phyloP scores from a whole-genome alignment of 2,113 vertebrate genomes.

The Sisor rabdophorus region DNA sequence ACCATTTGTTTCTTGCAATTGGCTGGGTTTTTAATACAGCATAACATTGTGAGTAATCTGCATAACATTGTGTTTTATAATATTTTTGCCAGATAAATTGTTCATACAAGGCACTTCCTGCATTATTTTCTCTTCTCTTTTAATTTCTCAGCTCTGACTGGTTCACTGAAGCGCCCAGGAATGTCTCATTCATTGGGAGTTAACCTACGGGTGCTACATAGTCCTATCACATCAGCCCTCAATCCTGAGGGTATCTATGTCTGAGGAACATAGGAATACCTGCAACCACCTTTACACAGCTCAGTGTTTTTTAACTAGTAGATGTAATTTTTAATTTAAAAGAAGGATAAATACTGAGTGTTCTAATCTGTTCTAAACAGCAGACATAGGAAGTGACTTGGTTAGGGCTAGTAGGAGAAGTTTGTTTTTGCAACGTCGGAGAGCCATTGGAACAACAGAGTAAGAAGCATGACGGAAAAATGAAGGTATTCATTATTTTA shows the following conservation, averaged over 20 bases:
- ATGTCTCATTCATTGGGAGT: slow-evolving; percentile 77
- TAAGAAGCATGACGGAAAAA: slow-evolving; percentile 13
- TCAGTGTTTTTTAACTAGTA: neutral
- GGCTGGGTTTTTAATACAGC: slow-evolving; percentile 16
- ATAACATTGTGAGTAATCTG: no score
- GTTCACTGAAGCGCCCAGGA: slow-evolving; percentile 85
- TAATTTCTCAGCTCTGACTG: slow-evolving; percentile 78
- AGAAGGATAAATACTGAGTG: neutral
- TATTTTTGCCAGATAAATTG: neutral
- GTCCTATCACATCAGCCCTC: slow-evolving; percentile 81
- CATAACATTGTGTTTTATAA: neutral
- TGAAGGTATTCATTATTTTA: slow-evolving; percentile 12
- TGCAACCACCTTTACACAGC: slow-evolving; percentile 3
- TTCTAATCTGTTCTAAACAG: neutral
- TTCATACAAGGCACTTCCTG: neutral
- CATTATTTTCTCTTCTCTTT: slow-evolving; percentile 18
- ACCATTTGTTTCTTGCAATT: slow-evolving; percentile 50
- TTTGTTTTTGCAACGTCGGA: neutral
- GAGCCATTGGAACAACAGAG: neutral
- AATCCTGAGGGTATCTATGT: slow-evolving; percentile 98
- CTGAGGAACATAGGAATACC: slow-evolving; percentile 68
- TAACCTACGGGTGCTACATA: slow-evolving; percentile 87
- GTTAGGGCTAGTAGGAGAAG: neutral
- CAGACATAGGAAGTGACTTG: slow-evolving; percentile 21
- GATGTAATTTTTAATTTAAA: neutral